Evolutionary conservation across 2,113 vertebrate genomes (phyloP).

Genomic region (Polyodon spathula): DNA sequence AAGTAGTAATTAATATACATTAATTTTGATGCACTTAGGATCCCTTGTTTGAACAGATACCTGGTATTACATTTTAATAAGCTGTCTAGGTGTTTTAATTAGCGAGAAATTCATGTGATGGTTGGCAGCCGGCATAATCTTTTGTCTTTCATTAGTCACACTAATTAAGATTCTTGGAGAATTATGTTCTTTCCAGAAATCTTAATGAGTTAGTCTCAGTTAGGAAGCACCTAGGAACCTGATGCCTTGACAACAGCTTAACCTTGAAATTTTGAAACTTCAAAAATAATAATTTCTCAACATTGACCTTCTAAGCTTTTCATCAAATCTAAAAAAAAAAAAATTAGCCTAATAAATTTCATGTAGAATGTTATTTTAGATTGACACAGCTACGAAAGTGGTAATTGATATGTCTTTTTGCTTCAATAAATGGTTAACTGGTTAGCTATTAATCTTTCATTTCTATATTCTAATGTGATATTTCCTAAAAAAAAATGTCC

Average conservation of each 20-base stretch:
- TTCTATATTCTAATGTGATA: conserved; percentile 29
- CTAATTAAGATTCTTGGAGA: conserved; percentile 81
- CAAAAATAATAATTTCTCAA: conserved; percentile 35
- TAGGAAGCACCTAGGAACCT: conserved; percentile 60
- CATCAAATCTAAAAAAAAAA: conserved; percentile 18
- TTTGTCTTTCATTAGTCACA: conserved; percentile 70
- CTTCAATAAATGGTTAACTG: conserved; percentile 2
- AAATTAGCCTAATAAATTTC: conserved; percentile 27
- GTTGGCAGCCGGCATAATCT: conserved; percentile 75
- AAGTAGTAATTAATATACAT: conserved; percentile 25
- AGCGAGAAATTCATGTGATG: conserved; percentile 67
- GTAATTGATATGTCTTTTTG: conserved; percentile 12
- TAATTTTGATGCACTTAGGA: conserved; percentile 22
- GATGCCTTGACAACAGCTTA: conserved; percentile 55
- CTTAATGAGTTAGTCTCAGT: conserved; percentile 64
- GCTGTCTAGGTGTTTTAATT: conserved; percentile 76
- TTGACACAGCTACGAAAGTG: conserved; percentile 16
- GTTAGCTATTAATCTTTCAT: conserved; percentile 26
- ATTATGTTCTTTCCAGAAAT: conserved; percentile 61
- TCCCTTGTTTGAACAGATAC: conserved; percentile 41
- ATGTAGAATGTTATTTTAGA: conserved; percentile 19
- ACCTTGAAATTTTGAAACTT: conserved; percentile 51
- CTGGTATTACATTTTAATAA: conserved; percentile 62
- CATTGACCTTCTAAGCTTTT: conserved; percentile 27
- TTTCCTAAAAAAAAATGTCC: too few relatives aligned